Conservation (phyloP, 1,140 invertebrate genomes). For the Bombus affinis region DNA sequence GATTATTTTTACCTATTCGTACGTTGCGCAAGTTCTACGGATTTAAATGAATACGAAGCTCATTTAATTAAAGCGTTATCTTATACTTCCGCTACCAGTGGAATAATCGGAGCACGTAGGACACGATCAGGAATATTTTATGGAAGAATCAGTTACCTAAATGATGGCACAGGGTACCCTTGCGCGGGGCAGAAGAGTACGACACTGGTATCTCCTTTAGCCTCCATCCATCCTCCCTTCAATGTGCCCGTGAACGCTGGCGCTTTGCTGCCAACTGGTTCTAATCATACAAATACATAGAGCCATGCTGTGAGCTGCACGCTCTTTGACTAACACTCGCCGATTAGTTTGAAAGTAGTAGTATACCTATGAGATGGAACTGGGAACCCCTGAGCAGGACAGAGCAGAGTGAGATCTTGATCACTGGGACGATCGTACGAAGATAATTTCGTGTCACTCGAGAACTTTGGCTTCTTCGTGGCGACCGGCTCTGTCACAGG, state of each 20-base stretch:
- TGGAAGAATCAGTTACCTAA: constrained; percentile 83
- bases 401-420: constrained; percentile 79
- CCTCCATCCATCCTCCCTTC: constrained; percentile 74
- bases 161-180: constrained; percentile 87
- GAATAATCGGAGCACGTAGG: not conserved
- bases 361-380: constrained; percentile 84
- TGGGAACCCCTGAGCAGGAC: constrained; percentile 88
- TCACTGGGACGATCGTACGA: constrained; percentile 74
- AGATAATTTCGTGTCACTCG: constrained; percentile 81
- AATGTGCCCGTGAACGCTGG: constrained; percentile 76
- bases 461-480: constrained; percentile 85
- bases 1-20: not conserved
- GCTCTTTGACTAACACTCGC: not conserved
- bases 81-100: not conserved
- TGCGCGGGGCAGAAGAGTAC: constrained; percentile 85
- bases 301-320: constrained; percentile 37
- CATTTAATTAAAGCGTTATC: not conserved
- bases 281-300: constrained; percentile 47
- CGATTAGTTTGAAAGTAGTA: not conserved
- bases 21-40: no score
- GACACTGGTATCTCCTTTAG: not conserved
- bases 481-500: constrained; percentile 85
- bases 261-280: constrained; percentile 78
- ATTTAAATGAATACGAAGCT: no score
- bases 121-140: not conserved